A percentile compares a stretch with the other conserved stretches of the same genome.
Conservation (phyloP, 2,888 invertebrate genomes). For the Papilio elwesi region DNA sequence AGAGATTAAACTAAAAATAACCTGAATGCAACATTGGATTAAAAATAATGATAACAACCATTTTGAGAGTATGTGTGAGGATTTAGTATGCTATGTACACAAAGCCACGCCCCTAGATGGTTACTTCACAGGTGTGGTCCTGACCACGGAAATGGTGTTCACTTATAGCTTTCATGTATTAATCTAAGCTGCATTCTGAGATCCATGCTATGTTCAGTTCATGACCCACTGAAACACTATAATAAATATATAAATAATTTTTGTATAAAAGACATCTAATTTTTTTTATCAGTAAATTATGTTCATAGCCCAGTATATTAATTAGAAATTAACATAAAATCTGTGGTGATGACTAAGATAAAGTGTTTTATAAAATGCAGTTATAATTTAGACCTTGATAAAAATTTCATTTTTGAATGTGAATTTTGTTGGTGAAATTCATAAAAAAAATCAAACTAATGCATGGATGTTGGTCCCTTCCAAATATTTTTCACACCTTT, state of each 20-base stretch:
- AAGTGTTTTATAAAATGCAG: slow-evolving; percentile 70
- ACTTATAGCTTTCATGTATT: slow-evolving; percentile 64
- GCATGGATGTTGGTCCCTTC: slow-evolving; percentile 80
- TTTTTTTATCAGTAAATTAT: slow-evolving; percentile 58
- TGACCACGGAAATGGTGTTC: slow-evolving; percentile 57
- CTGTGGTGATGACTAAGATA: slow-evolving; percentile 61
- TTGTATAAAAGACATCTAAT: slow-evolving; percentile 68
- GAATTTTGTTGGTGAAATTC: slow-evolving; percentile 58
- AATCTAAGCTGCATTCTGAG: slow-evolving; percentile 81
- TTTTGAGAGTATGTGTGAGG: slow-evolving; percentile 75
- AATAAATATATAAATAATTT: slow-evolving; percentile 71
- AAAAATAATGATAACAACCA: slow-evolving; percentile 79
- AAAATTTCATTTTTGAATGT: slow-evolving; percentile 50
- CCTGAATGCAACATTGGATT: slow-evolving; percentile 80
- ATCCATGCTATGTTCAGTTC: slow-evolving; percentile 81
- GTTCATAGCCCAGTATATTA: slow-evolving; percentile 77
- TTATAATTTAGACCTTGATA: slow-evolving; percentile 59
- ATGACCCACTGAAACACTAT: slow-evolving; percentile 71
- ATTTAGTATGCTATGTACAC: slow-evolving; percentile 73
- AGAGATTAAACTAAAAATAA: slow-evolving; percentile 76
- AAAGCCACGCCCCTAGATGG: slow-evolving; percentile 55
- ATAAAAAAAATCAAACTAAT: slow-evolving; percentile 58
- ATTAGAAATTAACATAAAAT: slow-evolving; percentile 56
- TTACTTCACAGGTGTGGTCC: slow-evolving; percentile 53
- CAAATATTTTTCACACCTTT: slow-evolving; percentile 71